These are phyloP conservation scores for Monopis laevigella DNA, from an alignment of 2,888 invertebrate species.

Conservation along the genomic window DNA sequence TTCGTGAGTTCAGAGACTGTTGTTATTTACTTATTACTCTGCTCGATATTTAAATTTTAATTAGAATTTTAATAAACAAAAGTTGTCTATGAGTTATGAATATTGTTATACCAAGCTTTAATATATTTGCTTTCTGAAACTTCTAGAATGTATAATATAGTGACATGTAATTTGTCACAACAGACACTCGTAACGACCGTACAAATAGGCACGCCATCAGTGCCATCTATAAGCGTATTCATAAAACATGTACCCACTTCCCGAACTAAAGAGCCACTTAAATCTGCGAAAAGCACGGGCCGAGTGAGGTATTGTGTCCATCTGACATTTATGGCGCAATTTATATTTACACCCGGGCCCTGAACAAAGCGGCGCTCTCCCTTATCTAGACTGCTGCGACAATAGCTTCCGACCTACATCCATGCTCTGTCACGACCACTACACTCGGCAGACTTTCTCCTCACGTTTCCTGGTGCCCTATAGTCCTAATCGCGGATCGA, in stretches of 20 bases:
- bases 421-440: slow-evolving; percentile 7
- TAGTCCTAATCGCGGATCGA: background rate
- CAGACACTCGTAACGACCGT: background rate
- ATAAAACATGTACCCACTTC: slow-evolving; percentile 11
- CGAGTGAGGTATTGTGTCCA: slow-evolving; percentile 39
- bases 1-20: too few species aligned
- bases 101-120: background rate
- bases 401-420: slow-evolving; percentile 3
- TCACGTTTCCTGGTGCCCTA: slow-evolving; percentile 6
- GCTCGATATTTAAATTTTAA: background rate
- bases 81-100: background rate
- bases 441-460: slow-evolving; percentile 3
- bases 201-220: slow-evolving; percentile 2
- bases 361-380: slow-evolving; percentile 25
- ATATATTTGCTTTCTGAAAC: background rate
- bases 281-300: slow-evolving; percentile 29
- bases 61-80: background rate
- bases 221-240: slow-evolving; percentile 1
- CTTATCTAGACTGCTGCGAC: slow-evolving; percentile 25
- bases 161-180: background rate
- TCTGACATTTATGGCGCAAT: slow-evolving; percentile 50
- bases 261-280: slow-evolving; percentile 18
- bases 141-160: background rate
- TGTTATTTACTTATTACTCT: too few species aligned
- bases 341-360: slow-evolving; percentile 38